Evolutionary conservation across 2,797 vertebrate genomes (phyloP).

Genomic region (Amphiprion clarkii): DNA sequence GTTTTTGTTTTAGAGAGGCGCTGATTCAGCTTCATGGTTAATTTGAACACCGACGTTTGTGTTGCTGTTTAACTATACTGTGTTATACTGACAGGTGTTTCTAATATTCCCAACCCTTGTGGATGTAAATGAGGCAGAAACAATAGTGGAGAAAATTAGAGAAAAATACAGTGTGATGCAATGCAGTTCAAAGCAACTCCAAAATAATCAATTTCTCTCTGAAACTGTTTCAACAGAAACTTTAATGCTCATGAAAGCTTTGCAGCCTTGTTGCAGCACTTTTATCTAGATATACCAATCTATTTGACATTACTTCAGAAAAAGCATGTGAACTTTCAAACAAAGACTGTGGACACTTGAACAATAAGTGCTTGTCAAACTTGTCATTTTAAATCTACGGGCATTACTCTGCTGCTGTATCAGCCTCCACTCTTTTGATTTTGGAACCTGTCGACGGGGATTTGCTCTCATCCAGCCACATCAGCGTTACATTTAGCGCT

Average conservation of each 20-base stretch:
- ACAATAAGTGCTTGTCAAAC: neutral
- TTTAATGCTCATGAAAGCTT: neutral
- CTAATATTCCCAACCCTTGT: neutral
- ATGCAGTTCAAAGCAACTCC: neutral
- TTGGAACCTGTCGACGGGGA: slow-evolving; percentile 1
- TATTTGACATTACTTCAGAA: neutral
- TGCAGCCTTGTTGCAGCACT: neutral
- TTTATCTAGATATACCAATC: neutral
- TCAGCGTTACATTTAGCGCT: neutral
- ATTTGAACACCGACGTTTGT: neutral
- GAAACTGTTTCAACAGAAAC: too few species aligned
- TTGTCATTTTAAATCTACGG: neutral
- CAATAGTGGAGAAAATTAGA: too few species aligned
- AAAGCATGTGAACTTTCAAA: neutral
- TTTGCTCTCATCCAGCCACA: slow-evolving; percentile 7
- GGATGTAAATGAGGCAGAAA: too few species aligned
- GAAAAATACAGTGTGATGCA: too few species aligned
- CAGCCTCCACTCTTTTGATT: slow-evolving; percentile 9
- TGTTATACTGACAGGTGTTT: neutral
- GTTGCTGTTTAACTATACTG: neutral
- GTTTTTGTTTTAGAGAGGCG: neutral
- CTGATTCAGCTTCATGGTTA: neutral
- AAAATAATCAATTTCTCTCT: neutral
- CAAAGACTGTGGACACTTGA: neutral
- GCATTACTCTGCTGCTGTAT: slow-evolving; percentile 1